phyloP scores from a whole-genome alignment of 2,888 invertebrate genomes.

The Caenorhabditis sp. region DNA sequence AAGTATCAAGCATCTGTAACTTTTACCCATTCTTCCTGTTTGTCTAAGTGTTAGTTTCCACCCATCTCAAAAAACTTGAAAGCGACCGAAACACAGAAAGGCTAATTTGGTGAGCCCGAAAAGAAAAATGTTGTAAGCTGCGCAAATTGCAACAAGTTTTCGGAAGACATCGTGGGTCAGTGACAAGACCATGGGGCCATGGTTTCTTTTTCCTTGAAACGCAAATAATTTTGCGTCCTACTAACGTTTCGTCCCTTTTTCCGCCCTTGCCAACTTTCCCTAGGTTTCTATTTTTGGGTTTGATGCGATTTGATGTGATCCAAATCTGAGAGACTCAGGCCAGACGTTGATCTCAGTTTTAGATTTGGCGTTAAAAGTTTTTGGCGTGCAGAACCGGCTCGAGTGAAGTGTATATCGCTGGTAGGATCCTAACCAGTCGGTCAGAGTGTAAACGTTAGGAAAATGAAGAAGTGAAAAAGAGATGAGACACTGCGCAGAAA shows the following conservation, averaged over 20 bases:
- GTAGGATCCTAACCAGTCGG: neutral
- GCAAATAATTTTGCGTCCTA: slow-evolving; percentile 51
- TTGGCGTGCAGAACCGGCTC: neutral
- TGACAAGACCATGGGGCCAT: slow-evolving; percentile 16
- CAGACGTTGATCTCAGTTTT: neutral
- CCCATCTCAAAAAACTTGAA: slow-evolving; percentile 13
- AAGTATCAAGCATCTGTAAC: slow-evolving; percentile 51
- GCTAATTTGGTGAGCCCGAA: slow-evolving; percentile 54
- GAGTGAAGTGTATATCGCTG: neutral
- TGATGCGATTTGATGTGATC: slow-evolving; percentile 16
- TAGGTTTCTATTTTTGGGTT: slow-evolving; percentile 29
- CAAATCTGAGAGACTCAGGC: slow-evolving; percentile 1
- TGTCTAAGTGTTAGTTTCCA: slow-evolving; percentile 43
- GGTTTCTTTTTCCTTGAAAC: slow-evolving; percentile 52
- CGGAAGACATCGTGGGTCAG: slow-evolving; percentile 39
- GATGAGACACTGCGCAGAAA: slow-evolving; percentile 16
- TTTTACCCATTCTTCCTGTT: slow-evolving; percentile 47
- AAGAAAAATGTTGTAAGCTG: slow-evolving; percentile 36
- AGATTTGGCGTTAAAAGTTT: neutral
- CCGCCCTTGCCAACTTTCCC: slow-evolving; percentile 14
- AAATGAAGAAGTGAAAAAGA: slow-evolving; percentile 15
- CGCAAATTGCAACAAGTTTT: slow-evolving; percentile 57
- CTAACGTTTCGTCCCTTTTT: slow-evolving; percentile 41
- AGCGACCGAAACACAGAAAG: slow-evolving; percentile 42
- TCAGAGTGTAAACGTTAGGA: neutral